Base-by-base conservation (phyloP, 2,113 vertebrate species). In the Dipodomys ordii region DNA sequence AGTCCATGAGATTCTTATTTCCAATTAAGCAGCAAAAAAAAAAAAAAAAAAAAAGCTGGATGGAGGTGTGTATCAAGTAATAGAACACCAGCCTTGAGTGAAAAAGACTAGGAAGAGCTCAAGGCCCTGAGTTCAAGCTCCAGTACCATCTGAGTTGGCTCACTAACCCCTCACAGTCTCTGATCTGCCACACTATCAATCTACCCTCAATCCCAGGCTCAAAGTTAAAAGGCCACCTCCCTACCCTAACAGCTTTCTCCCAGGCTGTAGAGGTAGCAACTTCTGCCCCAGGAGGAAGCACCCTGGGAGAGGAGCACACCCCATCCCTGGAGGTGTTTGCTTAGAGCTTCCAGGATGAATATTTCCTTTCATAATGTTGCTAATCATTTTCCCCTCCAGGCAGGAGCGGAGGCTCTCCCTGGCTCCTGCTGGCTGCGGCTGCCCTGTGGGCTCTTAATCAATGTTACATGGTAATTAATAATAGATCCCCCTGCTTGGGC, bases 391-490 rank as follows among this genome's bases (percentile, higher is more conserved):
- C 93, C 91, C 95, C 90, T 95, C 89, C 91, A 95, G 96, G 93
- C 96, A 95, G 88, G 71, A 96, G 57, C 44, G 0, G 53, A 89
- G 87, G 76, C 83, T 85, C 74, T 95, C 95, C 90, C 32, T 19
- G 44, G 94, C 91, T 96, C 87, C 91, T 53, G 78, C 91, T 92
- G 53, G 95, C 93, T 94, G 90, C 16, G 3, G 87, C 53, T 88
- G 92, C 96, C 96, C 96, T 62, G 39, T 95, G 93, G 95, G 95
- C 85, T 94, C 96, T 95, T 97, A 96, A 97, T 96, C 96, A 96
- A 91, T 93, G 95, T 95, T 96, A 96, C 96, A 96, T 93, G 93
- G 92, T 94, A 97, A 97, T 97, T 97, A 97, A 97, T 97, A 97
- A 97, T 97, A 94, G 88, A 97, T 97, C 88, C 79, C 89, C 87